Base-by-base conservation (phyloP, 2,888 invertebrate species). In the Merodon equestris region DNA sequence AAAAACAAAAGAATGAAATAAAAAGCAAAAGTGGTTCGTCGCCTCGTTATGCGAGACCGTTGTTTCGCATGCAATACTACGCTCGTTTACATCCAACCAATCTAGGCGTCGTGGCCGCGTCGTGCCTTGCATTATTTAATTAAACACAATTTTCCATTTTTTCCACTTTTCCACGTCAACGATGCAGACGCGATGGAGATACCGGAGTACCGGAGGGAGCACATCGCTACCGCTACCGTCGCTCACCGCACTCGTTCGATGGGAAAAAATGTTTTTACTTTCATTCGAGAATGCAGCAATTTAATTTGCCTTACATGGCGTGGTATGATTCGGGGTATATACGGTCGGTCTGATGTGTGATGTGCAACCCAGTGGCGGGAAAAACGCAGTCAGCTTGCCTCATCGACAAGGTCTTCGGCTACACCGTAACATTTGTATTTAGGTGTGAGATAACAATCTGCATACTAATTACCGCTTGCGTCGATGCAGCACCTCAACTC, bases 401-500 rank as follows among this genome's bases (percentile, higher is more conserved):
- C 45, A 34, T 44, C 45, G 70, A 19, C 72, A 77, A 72, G 76
- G 71, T 76, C 71, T 67, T 40, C 40, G 40, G 54, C 60, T 50
- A 45, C 56, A 76, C 50, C 40, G 61, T 56, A 77, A 66, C 67
- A 40, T 73, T 63, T 77, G 61, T 67, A 51, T 63, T 77, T 68
- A 67, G 77, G 77, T 73, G 72, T 77, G 77, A 73, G 77, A 77
- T 77, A 77, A 67, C 77, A 77, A 77, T 77, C 77, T 77, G 77
- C 77, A 77, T 77, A 77, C 73, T 73, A 77, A 77, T 77, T 77
- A 45, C 45, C 42, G 66, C 57, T 38, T 58, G 48, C 14, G 73
- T 45, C 45, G 54, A 58, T 73, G 57, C 66, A 53, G 60, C 60
- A 58, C 54, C 18, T 34, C 3, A 27, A 27, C 40, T 38, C 50